These are phyloP conservation scores for Sapajus apella DNA, from an alignment of 2,113 vertebrate genomes.

Conservation along the genomic window DNA sequence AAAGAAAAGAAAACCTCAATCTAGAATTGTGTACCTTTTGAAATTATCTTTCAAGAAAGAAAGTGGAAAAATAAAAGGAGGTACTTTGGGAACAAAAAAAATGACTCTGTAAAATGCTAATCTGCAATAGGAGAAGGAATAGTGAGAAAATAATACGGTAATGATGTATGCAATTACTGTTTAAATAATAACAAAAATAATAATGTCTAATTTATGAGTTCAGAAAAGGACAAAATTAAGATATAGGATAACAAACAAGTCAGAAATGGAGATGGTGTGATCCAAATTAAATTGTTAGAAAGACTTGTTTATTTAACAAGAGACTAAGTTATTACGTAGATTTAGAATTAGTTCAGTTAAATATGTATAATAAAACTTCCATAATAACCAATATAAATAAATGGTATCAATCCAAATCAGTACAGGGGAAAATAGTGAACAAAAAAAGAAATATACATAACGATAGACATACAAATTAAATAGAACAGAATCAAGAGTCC, in stretches of 20 bases:
- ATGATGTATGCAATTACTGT: background rate
- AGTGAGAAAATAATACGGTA: background rate
- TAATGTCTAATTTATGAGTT: background rate
- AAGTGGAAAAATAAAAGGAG: background rate
- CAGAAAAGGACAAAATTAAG: background rate
- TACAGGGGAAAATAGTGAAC: background rate
- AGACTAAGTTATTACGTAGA: background rate
- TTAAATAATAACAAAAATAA: background rate
- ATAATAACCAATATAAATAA: background rate
- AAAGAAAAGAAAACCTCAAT: background rate
- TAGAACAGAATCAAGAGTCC: background rate
- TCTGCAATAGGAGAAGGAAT: background rate
- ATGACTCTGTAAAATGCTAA: background rate
- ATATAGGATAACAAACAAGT: background rate
- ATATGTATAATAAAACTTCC: background rate
- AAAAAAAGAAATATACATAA: background rate
- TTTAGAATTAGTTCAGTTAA: background rate
- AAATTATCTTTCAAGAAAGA: slow-evolving; percentile 8
- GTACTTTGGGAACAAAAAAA: background rate
- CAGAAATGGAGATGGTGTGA: background rate
- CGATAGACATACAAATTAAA: background rate
- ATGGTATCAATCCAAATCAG: background rate
- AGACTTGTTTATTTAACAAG: background rate
- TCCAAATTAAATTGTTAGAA: background rate
- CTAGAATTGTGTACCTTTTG: background rate